Percentiles rank a stretch among this genome's conserved stretches.
These are phyloP conservation scores for Corythornis cristatus DNA, from an alignment of 2,113 vertebrate species.

Conservation along the genomic window DNA sequence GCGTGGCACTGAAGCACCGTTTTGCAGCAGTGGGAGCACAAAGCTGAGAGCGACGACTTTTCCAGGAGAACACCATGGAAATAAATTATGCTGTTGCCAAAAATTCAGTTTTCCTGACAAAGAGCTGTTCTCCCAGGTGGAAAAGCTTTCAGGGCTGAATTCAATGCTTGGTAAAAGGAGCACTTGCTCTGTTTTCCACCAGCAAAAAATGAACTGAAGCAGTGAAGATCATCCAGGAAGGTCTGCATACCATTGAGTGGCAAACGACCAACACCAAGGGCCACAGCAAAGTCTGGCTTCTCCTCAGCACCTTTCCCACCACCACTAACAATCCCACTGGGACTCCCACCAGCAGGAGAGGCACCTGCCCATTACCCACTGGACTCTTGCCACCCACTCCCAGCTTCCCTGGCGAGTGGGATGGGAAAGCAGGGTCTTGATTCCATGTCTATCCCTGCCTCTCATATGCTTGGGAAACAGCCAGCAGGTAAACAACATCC, in stretches of 20 bases:
- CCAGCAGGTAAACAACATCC: not conserved
- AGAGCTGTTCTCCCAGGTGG: not conserved
- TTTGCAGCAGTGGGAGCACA: not conserved
- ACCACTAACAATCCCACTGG: not conserved
- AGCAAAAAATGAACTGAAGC: not conserved
- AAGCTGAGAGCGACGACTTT: not conserved
- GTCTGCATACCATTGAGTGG: not conserved
- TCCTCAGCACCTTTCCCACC: not conserved
- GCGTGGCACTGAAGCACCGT: not conserved
- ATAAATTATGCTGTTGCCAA: not conserved
- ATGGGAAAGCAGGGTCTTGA: not conserved
- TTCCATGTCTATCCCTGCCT: not conserved
- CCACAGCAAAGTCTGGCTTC: not conserved
- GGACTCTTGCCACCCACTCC: not conserved
- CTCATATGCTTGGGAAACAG: not conserved
- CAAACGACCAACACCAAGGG: fast-evolving
- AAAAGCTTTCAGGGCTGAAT: slow-evolving; percentile 4
- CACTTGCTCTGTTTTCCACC: not conserved
- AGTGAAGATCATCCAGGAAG: not conserved
- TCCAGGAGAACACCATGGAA: not conserved
- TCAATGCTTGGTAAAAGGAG: not conserved
- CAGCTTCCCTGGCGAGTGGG: not conserved
- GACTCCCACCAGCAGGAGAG: not conserved
- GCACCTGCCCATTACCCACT: not conserved
- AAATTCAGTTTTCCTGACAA: not conserved